A percentile compares a stretch with the other conserved stretches of the same genome.
Conservation (phyloP, 1,140 invertebrate genomes). For the Drosophila bipectinata region DNA sequence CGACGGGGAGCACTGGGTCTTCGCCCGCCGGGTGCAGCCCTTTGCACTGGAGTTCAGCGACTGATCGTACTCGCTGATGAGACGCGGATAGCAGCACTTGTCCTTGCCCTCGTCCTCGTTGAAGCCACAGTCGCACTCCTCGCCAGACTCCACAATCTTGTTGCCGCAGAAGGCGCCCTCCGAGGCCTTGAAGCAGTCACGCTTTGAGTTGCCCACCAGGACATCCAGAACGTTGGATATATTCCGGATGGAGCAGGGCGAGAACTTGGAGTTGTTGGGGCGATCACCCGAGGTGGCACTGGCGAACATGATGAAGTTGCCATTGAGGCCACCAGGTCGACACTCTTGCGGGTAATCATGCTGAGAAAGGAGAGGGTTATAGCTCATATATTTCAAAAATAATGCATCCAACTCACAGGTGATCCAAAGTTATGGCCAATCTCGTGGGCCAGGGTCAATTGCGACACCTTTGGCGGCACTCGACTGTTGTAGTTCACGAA, state of each 20-base stretch:
- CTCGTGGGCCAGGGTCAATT: conserved; percentile 98
- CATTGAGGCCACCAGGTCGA: conserved; percentile 92
- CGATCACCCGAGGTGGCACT: conserved; percentile 97
- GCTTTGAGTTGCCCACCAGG: conserved; percentile 94
- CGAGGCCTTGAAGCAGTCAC: conserved; percentile 97
- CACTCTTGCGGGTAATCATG: conserved; percentile 98
- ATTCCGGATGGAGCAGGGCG: conserved; percentile 95
- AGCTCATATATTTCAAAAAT: neutral
- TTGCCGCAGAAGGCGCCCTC: conserved; percentile 99
- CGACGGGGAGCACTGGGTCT: conserved; percentile 96
- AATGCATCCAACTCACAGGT: conserved; percentile 87
- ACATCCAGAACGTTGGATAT: conserved; percentile 97
- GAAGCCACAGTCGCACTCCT: conserved; percentile 99
- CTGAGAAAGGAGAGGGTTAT: conserved; percentile 84
- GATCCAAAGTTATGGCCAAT: conserved; percentile 99
- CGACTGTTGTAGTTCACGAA: conserved; percentile 99
- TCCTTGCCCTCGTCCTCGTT: conserved; percentile 96
- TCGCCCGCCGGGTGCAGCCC: conserved; percentile 91
- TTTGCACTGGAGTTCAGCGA: conserved; percentile 89
- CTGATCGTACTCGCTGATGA: conserved; percentile 89
- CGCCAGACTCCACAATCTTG: conserved; percentile 98
- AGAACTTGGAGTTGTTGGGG: conserved; percentile 98
- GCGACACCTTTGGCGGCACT: conserved; percentile 98
- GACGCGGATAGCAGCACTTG: conserved; percentile 96
- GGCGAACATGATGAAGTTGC: conserved; percentile 99